phyloP scores from a whole-genome alignment of 2,113 vertebrate species.

The Theristicus caerulescens region DNA sequence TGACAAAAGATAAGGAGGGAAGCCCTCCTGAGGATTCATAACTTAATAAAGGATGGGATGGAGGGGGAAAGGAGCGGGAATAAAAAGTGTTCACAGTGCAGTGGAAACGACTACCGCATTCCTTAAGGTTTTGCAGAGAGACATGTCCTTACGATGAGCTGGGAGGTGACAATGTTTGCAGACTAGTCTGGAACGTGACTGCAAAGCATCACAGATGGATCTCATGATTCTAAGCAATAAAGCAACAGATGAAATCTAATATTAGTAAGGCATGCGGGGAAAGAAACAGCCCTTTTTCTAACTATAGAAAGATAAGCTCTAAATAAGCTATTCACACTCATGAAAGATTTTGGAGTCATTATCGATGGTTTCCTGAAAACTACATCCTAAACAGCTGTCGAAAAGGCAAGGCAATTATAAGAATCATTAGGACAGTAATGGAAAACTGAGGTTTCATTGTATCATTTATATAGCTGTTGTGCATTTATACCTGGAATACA shows the following conservation, averaged over 20 bases:
- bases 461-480: background rate
- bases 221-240: background rate
- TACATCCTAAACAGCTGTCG: background rate
- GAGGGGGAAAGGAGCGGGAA: background rate
- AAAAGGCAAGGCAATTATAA: background rate
- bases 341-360: background rate
- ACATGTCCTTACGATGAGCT: background rate
- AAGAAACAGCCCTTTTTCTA: background rate
- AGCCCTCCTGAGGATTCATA: background rate
- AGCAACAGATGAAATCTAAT: slow-evolving; percentile 32
- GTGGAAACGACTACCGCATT: background rate
- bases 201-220: background rate
- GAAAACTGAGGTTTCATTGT: background rate
- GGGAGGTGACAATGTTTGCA: background rate
- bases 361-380: slow-evolving; percentile 7
- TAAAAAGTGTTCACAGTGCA: background rate
- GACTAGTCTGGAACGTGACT: background rate
- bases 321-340: background rate
- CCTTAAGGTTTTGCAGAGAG: background rate
- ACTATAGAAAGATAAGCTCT: background rate
- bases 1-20: background rate
- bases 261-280: background rate
- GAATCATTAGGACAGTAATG: background rate
- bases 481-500: background rate
- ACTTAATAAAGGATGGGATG: background rate